Evolutionary conservation across 2,888 invertebrate genomes (phyloP).

Genomic region (Drosophila parthenogenetica): DNA sequence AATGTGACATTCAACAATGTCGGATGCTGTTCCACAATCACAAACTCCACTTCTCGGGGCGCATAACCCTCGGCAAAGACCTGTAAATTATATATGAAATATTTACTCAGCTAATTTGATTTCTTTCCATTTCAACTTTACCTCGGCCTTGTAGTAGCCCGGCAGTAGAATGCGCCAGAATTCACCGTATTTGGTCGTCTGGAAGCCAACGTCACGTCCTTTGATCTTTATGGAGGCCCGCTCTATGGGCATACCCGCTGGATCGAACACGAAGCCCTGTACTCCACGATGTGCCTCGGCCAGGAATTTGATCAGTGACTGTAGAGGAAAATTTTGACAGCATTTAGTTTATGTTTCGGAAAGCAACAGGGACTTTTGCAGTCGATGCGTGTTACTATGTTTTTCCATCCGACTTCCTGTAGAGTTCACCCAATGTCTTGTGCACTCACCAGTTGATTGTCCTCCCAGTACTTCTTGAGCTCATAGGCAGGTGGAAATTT

Average conservation of each 20-base stretch:
- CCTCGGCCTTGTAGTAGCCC: slow-evolving; percentile 93
- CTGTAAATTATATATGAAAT: slow-evolving; percentile 84
- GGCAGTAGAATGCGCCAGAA: slow-evolving; percentile 97
- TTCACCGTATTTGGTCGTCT: slow-evolving; percentile 95
- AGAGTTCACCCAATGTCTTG: too few species aligned
- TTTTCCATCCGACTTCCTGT: too few species aligned
- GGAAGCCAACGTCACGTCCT: slow-evolving; percentile 93
- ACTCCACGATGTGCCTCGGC: slow-evolving; percentile 95
- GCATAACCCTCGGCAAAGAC: slow-evolving; percentile 93
- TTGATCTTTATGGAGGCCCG: slow-evolving; percentile 92
- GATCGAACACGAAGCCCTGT: slow-evolving; percentile 93
- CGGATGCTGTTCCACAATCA: slow-evolving; percentile 93
- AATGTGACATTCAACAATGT: slow-evolving; percentile 93
- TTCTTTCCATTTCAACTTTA: slow-evolving; percentile 80
- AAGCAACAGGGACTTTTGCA: too few species aligned
- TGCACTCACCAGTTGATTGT: slow-evolving; percentile 91
- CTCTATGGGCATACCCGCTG: slow-evolving; percentile 91
- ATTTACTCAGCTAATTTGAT: background rate
- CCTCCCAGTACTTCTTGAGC: slow-evolving; percentile 93
- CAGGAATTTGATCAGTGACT: slow-evolving; percentile 93
- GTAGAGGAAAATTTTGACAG: slow-evolving; percentile 75
- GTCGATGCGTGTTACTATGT: too few species aligned
- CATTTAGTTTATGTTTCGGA: too few species aligned
- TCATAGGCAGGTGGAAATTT: slow-evolving; percentile 94
- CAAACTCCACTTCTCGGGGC: slow-evolving; percentile 93